Evolutionary conservation across 2,888 invertebrate genomes (phyloP).

Genomic region (Clusia tigrina): DNA sequence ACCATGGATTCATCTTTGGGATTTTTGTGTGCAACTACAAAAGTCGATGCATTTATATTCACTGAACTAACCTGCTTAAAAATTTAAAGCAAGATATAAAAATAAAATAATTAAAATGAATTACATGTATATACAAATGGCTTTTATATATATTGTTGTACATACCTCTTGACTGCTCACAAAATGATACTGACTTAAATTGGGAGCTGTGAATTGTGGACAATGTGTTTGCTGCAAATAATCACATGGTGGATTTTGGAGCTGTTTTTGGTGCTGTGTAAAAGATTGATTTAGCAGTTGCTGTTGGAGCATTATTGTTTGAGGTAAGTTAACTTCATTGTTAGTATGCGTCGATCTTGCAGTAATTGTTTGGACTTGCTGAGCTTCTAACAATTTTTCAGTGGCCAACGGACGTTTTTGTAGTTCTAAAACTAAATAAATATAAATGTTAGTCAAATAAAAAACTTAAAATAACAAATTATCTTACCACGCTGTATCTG

Average conservation of each 20-base stretch:
- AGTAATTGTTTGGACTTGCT: too few relatives aligned
- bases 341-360: constrained; percentile 76
- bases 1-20: constrained; percentile 65
- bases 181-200: constrained; percentile 70
- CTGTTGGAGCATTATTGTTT: constrained; percentile 75
- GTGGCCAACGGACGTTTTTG: too few relatives aligned
- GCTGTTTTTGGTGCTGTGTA: constrained; percentile 44
- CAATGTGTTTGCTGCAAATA: constrained; percentile 29
- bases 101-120: too few relatives aligned
- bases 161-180: constrained; percentile 68
- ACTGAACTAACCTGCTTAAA: constrained; percentile 32
- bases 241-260: constrained; percentile 34
- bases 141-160: too few relatives aligned
- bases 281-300: constrained; percentile 69
- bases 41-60: constrained; percentile 10
- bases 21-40: constrained; percentile 16
- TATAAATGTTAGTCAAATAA: too few relatives aligned
- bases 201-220: constrained; percentile 67
- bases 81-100: neutral
- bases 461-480: too few relatives aligned
- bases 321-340: constrained; percentile 73
- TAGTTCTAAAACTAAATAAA: too few relatives aligned
- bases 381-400: too few relatives aligned
- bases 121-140: too few relatives aligned
- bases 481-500: too few relatives aligned